Percentiles rank a stretch among this genome's conserved stretches.
Conservation (phyloP, 2,888 invertebrate species). For the Criorhina ranunculi region DNA sequence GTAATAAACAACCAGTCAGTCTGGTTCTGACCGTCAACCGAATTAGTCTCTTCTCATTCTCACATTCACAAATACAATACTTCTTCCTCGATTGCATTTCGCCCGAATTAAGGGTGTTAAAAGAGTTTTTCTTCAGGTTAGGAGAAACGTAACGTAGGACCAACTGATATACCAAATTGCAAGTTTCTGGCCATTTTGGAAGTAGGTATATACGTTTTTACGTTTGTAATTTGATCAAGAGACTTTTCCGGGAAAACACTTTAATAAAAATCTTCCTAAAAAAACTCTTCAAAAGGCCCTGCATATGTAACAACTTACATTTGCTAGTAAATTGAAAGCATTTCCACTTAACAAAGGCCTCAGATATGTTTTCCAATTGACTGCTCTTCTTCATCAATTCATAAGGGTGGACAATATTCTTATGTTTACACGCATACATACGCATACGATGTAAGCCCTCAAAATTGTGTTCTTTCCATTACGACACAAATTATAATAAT, state of each 20-base stretch:
- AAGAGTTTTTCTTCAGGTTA: too few relatives aligned
- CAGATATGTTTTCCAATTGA: slow-evolving; percentile 18
- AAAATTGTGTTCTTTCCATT: slow-evolving; percentile 3
- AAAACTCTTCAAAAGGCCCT: not conserved
- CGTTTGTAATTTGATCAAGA: too few relatives aligned
- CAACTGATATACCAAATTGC: too few relatives aligned
- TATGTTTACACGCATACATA: not conserved
- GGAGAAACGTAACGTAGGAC: too few relatives aligned
- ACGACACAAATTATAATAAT: slow-evolving; percentile 43
- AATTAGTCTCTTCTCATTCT: too few relatives aligned
- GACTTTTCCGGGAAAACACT: not conserved
- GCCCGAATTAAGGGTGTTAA: too few relatives aligned
- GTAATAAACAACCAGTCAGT: too few relatives aligned
- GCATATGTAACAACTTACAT: not conserved
- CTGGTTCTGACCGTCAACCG: too few relatives aligned
- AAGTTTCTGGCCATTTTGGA: too few relatives aligned
- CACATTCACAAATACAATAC: too few relatives aligned
- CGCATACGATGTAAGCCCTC: not conserved
- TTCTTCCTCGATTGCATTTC: too few relatives aligned
- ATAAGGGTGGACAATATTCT: slow-evolving; percentile 10
- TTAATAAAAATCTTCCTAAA: not conserved
- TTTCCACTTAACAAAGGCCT: not conserved
- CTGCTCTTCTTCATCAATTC: slow-evolving; percentile 25
- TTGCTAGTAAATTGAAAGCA: not conserved
- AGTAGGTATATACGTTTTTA: too few relatives aligned